phyloP scores from a whole-genome alignment of 2,888 invertebrate genomes.

The Cremastinae sp. region DNA sequence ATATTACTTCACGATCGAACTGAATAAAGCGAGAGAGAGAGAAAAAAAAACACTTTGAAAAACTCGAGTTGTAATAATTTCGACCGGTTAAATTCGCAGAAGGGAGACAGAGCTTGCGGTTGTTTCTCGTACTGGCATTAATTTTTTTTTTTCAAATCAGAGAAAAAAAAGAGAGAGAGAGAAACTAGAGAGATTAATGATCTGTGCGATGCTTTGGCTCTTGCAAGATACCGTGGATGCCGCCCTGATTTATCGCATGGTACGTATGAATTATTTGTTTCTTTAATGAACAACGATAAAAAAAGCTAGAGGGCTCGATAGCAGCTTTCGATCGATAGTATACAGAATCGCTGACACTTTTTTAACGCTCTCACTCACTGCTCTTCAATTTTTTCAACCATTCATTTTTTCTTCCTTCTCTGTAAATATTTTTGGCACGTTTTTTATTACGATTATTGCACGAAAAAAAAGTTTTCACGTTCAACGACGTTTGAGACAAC shows the following conservation, averaged over 20 bases:
- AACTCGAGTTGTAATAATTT: neutral
- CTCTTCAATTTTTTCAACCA: neutral
- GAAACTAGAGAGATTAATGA: constrained; percentile 73
- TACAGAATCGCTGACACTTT: constrained; percentile 7
- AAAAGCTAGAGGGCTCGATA: neutral
- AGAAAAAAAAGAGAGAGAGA: constrained; percentile 15
- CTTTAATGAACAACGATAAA: constrained; percentile 33
- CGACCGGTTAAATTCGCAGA: neutral
- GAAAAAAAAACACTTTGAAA: neutral
- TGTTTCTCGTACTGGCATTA: constrained; percentile 70
- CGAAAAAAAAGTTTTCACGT: no score
- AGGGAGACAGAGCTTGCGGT: constrained; percentile 69
- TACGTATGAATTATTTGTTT: constrained; percentile 74
- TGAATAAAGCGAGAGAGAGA: neutral
- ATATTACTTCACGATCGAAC: neutral
- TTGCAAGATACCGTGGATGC: constrained; percentile 75
- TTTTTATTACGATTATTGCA: constrained; percentile 15
- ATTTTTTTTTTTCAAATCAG: constrained; percentile 65
- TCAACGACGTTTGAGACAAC: neutral
- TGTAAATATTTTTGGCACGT: constrained; percentile 25
- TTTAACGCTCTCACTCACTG: neutral
- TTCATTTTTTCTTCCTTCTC: no score
- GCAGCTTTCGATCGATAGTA: neutral
- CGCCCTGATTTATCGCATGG: constrained; percentile 75
- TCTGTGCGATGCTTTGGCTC: constrained; percentile 77